Percentiles rank a stretch among this genome's conserved stretches.
Conservation (phyloP, 1,140 invertebrate genomes). For the Temnothorax longispinosus region DNA sequence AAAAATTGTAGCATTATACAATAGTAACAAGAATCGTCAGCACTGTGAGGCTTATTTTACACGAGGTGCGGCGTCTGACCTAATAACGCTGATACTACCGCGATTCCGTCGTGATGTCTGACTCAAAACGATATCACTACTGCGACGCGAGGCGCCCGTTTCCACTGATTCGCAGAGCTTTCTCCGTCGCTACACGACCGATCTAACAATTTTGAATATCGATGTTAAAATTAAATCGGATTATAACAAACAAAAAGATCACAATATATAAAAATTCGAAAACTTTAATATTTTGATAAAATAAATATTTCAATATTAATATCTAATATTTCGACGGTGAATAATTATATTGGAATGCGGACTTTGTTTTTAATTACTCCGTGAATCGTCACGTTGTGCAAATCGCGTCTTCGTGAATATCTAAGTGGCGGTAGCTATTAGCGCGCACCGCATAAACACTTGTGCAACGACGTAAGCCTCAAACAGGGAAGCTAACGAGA, state of each 20-base stretch:
- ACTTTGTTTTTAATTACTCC: neutral
- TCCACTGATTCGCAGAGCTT: neutral
- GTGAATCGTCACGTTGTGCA: neutral
- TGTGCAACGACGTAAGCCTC: constrained; percentile 48
- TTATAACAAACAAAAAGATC: neutral
- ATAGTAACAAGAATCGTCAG: neutral
- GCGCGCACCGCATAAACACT: constrained; percentile 49
- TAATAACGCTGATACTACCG: constrained; percentile 50
- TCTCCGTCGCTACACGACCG: neutral
- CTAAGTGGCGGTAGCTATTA: constrained; percentile 42
- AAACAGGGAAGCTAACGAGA: neutral
- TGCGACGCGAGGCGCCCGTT: constrained; percentile 19
- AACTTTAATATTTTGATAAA: neutral
- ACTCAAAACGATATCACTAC: constrained; percentile 61
- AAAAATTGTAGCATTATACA: neutral
- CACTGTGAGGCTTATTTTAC: neutral
- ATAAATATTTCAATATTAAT: neutral
- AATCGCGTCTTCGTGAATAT: constrained; percentile 38
- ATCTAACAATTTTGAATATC: neutral
- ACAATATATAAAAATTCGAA: neutral
- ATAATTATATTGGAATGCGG: neutral
- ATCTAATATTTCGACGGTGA: neutral
- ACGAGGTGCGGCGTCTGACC: constrained; percentile 47
- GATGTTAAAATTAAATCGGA: neutral
- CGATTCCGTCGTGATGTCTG: constrained; percentile 21